Conservation (phyloP, 2,888 invertebrate species). For the Andrena praecox region DNA sequence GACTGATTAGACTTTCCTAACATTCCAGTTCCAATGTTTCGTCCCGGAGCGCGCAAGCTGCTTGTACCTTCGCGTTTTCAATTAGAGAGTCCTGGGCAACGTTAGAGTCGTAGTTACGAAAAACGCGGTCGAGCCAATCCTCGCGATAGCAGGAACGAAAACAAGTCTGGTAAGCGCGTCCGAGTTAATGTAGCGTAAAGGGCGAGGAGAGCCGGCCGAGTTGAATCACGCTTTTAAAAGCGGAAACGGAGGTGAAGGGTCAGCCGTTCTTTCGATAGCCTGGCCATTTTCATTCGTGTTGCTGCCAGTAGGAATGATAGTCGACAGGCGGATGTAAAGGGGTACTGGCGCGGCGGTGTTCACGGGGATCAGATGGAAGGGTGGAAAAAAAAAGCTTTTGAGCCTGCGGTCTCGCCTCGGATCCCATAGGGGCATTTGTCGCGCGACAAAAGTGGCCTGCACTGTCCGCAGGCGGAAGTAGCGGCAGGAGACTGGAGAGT, state of each 20-base stretch:
- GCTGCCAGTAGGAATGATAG: not conserved
- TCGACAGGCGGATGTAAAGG: not conserved
- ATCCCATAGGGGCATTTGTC: conserved; percentile 1
- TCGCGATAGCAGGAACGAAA: not conserved
- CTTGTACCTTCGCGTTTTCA: not conserved
- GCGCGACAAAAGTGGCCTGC: conserved; percentile 8
- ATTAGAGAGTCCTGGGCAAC: no score
- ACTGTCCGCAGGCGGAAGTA: conserved; percentile 53
- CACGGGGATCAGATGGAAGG: conserved; percentile 32
- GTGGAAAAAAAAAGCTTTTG: conserved; percentile 16
- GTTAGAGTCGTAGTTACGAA: conserved; percentile 2
- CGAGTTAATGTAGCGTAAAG: not conserved
- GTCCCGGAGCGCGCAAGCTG: not conserved
- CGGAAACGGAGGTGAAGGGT: not conserved
- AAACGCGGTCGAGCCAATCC: not conserved
- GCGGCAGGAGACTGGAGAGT: conserved; percentile 44
- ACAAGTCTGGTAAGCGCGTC: not conserved
- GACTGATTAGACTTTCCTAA: not conserved
- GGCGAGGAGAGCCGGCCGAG: not conserved
- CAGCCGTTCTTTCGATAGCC: not conserved
- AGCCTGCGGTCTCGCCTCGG: conserved; percentile 19
- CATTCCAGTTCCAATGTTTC: not conserved
- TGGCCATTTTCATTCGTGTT: not conserved
- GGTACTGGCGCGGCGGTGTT: not conserved
- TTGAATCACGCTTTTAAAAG: not conserved